A percentile compares a stretch with the other conserved stretches of the same genome.
Conservation (phyloP, 2,797 vertebrate genomes). For the Huso huso region DNA sequence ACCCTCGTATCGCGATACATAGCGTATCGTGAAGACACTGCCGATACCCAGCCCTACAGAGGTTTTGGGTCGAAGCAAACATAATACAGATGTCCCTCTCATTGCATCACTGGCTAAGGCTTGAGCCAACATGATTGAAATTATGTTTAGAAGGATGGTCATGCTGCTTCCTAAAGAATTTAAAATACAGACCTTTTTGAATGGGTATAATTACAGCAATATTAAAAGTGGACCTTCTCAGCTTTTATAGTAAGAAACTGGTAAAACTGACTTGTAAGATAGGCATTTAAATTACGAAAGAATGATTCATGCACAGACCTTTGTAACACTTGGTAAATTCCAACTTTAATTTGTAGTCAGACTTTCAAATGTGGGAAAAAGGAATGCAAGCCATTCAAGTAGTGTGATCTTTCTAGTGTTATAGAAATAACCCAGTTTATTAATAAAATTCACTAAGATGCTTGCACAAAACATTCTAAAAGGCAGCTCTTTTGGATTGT, state of each 20-base stretch:
- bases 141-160: slow-evolving; percentile 38
- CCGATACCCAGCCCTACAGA: slow-evolving; percentile 36
- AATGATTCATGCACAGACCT: slow-evolving; percentile 2
- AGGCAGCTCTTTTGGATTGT: too few relatives aligned
- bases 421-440: background rate
- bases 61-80: slow-evolving; percentile 53
- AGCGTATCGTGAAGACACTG: too few relatives aligned
- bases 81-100: slow-evolving; percentile 46
- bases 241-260: background rate
- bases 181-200: slow-evolving; percentile 48
- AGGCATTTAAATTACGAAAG: background rate
- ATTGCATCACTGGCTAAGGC: slow-evolving; percentile 36
- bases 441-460: too few relatives aligned
- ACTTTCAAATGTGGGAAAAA: background rate
- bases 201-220: slow-evolving; percentile 29
- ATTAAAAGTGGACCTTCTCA: slow-evolving; percentile 8
- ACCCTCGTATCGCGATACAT: too few relatives aligned
- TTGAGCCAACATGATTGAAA: slow-evolving; percentile 39
- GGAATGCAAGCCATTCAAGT: slow-evolving; percentile 1
- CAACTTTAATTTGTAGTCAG: slow-evolving; percentile 1
- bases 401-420: slow-evolving; percentile 6
- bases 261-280: slow-evolving; percentile 11
- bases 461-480: too few relatives aligned
- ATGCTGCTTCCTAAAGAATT: slow-evolving; percentile 48
- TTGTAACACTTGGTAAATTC: background rate